Evolutionary conservation across 2,888 invertebrate genomes (phyloP).

Genomic region (Oithona nana): DNA sequence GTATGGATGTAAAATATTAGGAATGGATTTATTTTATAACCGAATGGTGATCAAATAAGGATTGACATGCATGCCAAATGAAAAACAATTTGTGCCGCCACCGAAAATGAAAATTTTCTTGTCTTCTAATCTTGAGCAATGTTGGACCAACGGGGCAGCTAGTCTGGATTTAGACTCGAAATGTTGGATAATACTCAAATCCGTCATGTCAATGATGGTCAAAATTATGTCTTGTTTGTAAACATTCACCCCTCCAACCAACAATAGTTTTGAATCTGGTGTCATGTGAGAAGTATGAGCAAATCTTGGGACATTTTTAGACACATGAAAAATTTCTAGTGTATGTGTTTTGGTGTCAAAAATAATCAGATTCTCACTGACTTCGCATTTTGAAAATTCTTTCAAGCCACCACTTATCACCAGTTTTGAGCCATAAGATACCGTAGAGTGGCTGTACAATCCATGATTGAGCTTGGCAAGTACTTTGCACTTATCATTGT

Average conservation of each 20-base stretch:
- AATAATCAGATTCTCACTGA: background rate
- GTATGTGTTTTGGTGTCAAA: background rate
- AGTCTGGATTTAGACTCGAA: background rate
- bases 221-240: background rate
- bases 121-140: background rate
- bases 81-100: background rate
- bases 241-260: background rate
- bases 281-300: background rate
- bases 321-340: background rate
- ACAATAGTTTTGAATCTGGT: background rate
- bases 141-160: background rate
- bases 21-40: background rate
- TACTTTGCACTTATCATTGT: background rate
- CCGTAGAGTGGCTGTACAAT: background rate
- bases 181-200: too few relatives aligned
- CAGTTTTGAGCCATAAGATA: background rate
- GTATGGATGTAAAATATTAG: too few relatives aligned
- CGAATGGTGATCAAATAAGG: background rate
- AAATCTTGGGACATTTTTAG: background rate
- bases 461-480: background rate
- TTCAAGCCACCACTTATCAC: background rate
- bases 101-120: background rate
- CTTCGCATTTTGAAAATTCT: background rate
- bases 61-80: background rate
- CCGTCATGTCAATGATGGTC: too few relatives aligned